Conservation (phyloP, 1,140 invertebrate genomes). For the Chionoecetes opilio region DNA sequence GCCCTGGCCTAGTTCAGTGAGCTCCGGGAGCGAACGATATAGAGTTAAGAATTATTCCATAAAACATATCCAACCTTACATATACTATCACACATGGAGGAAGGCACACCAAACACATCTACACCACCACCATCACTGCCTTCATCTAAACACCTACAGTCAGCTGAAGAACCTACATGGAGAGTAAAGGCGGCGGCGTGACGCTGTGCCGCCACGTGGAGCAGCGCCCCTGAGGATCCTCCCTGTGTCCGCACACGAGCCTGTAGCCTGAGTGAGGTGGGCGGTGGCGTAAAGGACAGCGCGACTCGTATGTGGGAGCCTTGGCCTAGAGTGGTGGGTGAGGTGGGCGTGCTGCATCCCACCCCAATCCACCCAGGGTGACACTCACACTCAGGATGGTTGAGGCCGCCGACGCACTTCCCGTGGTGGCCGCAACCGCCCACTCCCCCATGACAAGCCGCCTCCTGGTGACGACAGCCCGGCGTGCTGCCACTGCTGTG, state of each 20-base stretch:
- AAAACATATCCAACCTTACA: not conserved
- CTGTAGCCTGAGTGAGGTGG: slow-evolving; percentile 95
- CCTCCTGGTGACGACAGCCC: slow-evolving; percentile 95
- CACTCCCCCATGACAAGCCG: slow-evolving; percentile 90
- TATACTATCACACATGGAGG: not conserved
- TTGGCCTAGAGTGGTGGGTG: slow-evolving; percentile 93
- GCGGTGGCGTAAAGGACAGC: slow-evolving; percentile 95
- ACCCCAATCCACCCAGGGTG: slow-evolving; percentile 91
- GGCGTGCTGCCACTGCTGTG: slow-evolving; percentile 91
- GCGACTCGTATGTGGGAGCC: slow-evolving; percentile 96
- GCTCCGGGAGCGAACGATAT: too few relatives aligned
- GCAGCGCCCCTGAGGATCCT: slow-evolving; percentile 89
- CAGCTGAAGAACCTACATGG: slow-evolving; percentile 86
- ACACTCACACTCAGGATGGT: slow-evolving; percentile 94
- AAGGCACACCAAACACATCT: not conserved
- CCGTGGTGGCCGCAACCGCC: slow-evolving; percentile 95
- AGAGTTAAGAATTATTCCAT: too few relatives aligned
- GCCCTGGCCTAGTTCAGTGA: too few relatives aligned
- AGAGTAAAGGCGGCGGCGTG: slow-evolving; percentile 91
- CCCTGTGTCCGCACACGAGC: slow-evolving; percentile 95
- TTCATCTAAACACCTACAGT: not conserved
- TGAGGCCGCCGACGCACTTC: slow-evolving; percentile 93
- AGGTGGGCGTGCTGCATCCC: slow-evolving; percentile 92
- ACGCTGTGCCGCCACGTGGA: slow-evolving; percentile 95
- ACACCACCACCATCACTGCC: not conserved